Evolutionary conservation across 2,113 vertebrate genomes (phyloP).

Genomic region (Arvicanthis niloticus): DNA sequence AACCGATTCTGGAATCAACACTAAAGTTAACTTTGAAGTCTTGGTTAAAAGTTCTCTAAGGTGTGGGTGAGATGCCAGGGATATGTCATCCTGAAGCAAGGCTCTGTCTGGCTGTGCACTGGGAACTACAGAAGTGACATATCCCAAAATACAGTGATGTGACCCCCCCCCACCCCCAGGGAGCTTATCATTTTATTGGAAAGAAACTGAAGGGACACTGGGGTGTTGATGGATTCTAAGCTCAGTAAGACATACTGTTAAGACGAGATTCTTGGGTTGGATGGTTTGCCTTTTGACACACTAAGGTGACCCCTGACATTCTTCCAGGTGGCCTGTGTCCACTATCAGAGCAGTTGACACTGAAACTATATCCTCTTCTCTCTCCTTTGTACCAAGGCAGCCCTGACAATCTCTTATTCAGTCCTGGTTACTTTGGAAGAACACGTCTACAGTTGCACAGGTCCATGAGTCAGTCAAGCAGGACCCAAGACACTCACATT

Average conservation of each 20-base stretch:
- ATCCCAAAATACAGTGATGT: background rate
- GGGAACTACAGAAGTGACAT: background rate
- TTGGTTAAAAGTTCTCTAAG: background rate
- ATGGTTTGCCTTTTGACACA: background rate
- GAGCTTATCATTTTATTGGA: background rate
- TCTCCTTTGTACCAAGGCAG: background rate
- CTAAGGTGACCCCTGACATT: background rate
- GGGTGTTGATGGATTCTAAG: background rate
- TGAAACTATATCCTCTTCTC: background rate
- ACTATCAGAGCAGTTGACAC: background rate
- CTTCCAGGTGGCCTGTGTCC: background rate
- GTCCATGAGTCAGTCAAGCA: background rate
- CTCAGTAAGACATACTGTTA: background rate
- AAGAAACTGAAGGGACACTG: background rate
- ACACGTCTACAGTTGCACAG: background rate
- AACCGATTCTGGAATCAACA: background rate
- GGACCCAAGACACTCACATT: background rate
- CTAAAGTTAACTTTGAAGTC: background rate
- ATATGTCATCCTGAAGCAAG: background rate
- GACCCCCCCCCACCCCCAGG: background rate
- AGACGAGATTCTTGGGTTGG: background rate
- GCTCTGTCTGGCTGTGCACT: background rate
- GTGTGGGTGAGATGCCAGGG: no score
- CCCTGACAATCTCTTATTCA: background rate
- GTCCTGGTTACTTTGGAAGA: background rate